Evolutionary conservation across 2,113 vertebrate species (phyloP).

Genomic region (Picathartes gymnocephalus): DNA sequence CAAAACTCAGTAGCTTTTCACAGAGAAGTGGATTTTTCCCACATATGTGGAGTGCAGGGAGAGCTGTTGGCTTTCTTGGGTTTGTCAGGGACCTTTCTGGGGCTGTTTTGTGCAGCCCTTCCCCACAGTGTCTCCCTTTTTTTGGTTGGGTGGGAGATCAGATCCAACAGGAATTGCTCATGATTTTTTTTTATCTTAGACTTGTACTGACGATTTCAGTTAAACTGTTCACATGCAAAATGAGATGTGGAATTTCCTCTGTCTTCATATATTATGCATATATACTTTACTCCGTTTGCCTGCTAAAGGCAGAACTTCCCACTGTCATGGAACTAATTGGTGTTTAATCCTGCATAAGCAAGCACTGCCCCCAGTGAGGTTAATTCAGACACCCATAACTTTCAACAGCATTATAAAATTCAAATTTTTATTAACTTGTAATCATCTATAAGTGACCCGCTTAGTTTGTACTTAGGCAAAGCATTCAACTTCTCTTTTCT

Average conservation of each 20-base stretch:
- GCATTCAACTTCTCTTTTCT: neutral
- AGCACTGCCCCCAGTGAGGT: neutral
- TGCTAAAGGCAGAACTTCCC: neutral
- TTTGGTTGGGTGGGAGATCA: neutral
- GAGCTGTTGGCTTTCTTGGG: neutral
- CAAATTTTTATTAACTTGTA: neutral
- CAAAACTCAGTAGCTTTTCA: neutral
- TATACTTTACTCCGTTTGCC: neutral
- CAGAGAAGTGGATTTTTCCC: neutral
- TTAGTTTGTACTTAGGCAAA: neutral
- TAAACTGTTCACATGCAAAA: neutral
- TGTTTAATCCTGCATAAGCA: neutral
- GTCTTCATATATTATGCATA: neutral
- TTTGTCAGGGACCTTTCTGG: neutral
- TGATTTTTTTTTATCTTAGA: neutral
- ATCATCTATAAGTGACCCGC: neutral
- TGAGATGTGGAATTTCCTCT: neutral
- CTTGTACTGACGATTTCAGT: neutral
- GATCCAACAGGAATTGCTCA: fast-evolving
- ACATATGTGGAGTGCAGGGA: neutral
- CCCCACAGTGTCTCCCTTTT: neutral
- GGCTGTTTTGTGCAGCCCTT: neutral
- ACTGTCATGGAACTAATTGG: neutral
- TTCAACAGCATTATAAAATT: neutral
- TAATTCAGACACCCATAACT: neutral